Base-by-base conservation (phyloP, 2,797 vertebrate species). In the Argyrosomus regius region DNA sequence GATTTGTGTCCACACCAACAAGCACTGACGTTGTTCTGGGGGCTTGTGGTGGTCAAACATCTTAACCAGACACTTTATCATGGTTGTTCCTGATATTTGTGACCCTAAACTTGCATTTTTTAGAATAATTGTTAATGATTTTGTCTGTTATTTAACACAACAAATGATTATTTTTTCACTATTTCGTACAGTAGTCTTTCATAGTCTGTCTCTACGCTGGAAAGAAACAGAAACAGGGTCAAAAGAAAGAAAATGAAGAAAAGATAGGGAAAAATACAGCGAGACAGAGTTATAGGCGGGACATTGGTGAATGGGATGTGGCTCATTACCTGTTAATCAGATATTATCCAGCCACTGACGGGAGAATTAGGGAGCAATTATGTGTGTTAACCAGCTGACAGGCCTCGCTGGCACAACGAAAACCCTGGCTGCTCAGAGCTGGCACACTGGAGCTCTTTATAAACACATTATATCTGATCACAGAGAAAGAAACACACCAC, bases 271-370 rank as follows among this genome's bases (percentile, higher is more conserved):
- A 64, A 52, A 69, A 72, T 35, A 43, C 41, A 78, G 71, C 1
- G n/a, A 52, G 53, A 59, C 63, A 67, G 61, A 70, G 72, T 54
- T 39, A 1, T 24, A 24, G 85, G 78, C 49, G 20, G 64, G 39
- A 65, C 75, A 68, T 56, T 43, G 52, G 53, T 64, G 78, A 88
- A 77, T 67, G 80, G 83, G 88, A 84, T 68, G 64, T 80, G 89
- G 89, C 90, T 91, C 91, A 94, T 94, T 95, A 92, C 79, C 84
- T 76, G 80, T 87, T 75, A 76, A 91, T 94, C 91, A 91, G 92
- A 94, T 94, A 93, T 77, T 70, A 70, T 18, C 22, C 48, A 70
- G 85, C 87, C 74, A 64, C 86, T 91, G 88, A 90, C 56, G 81
- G 84, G 82, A 88, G 88, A 88, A 91, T 93, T 91, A 87, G 69